Evolutionary conservation across 2,797 vertebrate species (phyloP), one percentile per base, ranked within the genome.

Genomic region (Enteromius unitaeniatus): DNA sequence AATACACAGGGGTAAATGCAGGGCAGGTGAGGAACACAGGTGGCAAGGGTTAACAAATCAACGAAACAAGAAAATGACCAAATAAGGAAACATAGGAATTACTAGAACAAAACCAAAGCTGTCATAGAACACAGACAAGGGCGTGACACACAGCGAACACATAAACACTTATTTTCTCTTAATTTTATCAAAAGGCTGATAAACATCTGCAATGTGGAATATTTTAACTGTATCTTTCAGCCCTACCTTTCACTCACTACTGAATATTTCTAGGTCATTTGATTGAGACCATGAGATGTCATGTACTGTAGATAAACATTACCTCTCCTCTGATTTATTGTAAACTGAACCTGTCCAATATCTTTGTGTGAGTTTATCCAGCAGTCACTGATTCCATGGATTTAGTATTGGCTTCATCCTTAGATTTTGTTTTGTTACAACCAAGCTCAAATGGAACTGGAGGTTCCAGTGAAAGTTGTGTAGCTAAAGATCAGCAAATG

Each of bases 311-410:
- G 37, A 62, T 42, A 49, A 7, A 65, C 42, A 47, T 67, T 21
- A 34, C 70, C 47, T 74, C 42, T 72, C 13, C 47, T 74, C 17
- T 51, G 70, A 74, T 74, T 28, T 42, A 51, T 51, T 51, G 47
- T 31, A 51, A 51, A 21, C 26, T 31, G 31, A 51, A 73, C 47
- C 15, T 51, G 23, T 73, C 14, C 19, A 34, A 74, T 51, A 34
- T 14, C 47, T 74, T 34, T 31, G 23, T 31, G 70, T 21, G 47
- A 21, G 10, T 53, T 74, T 74, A 74, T 53, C 47, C 26, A 51
- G 49, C 26, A 23, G 62, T 40, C 19, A 51, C 6, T 3, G 31
- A 37, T 6, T 40, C 21, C n/a, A n/a, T 19, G 31, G 19, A 34
- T 49, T 34, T 10, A 78, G 15, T 0, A 45, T 11, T 78, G 58